Conservation (phyloP, 2,113 vertebrate genomes). For the Hiodon tergisus region DNA sequence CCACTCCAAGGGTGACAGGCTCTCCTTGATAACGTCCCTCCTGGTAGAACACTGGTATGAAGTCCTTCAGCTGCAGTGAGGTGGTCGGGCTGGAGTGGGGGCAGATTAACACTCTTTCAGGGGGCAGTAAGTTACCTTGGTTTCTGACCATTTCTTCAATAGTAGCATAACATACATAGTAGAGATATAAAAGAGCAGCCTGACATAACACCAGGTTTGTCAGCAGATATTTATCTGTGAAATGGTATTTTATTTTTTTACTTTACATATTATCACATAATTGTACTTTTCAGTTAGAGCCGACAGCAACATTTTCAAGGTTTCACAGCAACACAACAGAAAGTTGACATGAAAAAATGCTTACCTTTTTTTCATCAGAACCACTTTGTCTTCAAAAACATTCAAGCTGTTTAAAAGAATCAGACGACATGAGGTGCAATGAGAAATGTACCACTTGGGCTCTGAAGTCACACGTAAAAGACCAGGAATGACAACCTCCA, state of each 20-base stretch:
- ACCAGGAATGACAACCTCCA: neutral
- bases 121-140: neutral
- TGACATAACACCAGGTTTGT: neutral
- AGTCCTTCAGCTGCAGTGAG: conserved; percentile 58
- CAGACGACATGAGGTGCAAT: neutral
- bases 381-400: conserved; percentile 49
- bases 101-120: neutral
- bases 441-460: neutral
- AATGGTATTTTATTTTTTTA: neutral
- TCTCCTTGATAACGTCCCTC: conserved; percentile 64
- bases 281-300: neutral
- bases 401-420: conserved; percentile 47
- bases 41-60: conserved; percentile 63
- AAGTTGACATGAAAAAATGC: neutral
- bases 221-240: neutral
- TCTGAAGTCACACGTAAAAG: neutral
- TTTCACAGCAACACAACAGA: neutral
- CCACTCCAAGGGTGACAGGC: conserved; percentile 64
- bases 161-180: neutral
- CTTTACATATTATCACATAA: neutral
- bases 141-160: neutral
- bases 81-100: conserved; percentile 34
- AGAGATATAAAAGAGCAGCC: neutral
- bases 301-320: neutral
- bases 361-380: conserved; percentile 49